phyloP scores from a whole-genome alignment of 1,140 invertebrate genomes.

The Drosophila auraria region DNA sequence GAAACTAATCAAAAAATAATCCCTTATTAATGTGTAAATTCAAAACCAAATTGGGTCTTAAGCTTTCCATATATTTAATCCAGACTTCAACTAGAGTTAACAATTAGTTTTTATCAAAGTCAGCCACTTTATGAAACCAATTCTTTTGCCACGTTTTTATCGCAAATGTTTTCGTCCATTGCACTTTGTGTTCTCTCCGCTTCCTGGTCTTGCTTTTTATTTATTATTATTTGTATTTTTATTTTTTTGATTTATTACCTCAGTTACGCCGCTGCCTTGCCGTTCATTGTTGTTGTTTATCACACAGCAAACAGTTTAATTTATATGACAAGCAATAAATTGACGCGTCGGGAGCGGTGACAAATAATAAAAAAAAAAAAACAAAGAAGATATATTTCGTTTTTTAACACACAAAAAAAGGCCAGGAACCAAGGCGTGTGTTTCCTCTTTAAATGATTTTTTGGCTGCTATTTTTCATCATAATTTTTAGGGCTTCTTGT shows the following conservation, averaged over 20 bases:
- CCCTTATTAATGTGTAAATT: neutral
- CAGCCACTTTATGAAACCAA: constrained; percentile 7
- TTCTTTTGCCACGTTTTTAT: constrained; percentile 21
- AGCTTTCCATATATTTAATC: neutral
- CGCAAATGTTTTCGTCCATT: constrained; percentile 17
- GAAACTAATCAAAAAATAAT: neutral
- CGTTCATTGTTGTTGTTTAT: constrained; percentile 65
- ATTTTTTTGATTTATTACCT: constrained; percentile 35
- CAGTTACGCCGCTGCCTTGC: constrained; percentile 18
- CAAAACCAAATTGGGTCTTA: neutral
- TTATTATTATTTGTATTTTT: constrained; percentile 17
- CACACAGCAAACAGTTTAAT: constrained; percentile 64
- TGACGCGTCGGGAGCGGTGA: constrained; percentile 44
- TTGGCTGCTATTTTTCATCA: constrained; percentile 21
- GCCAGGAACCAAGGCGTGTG: constrained; percentile 1
- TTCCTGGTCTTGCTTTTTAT: constrained; percentile 11
- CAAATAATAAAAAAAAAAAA: constrained; percentile 18
- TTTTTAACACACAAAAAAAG: neutral
- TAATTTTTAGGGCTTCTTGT: constrained; percentile 15
- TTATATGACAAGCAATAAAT: constrained; percentile 79
- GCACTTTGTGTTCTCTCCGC: constrained; percentile 33
- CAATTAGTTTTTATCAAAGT: constrained; percentile 8
- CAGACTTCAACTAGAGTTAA: neutral
- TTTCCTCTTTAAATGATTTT: constrained; percentile 10
- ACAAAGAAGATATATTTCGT: neutral